Evolutionary conservation across 2,113 vertebrate species (phyloP).

Genomic region (Acanthochromis polyacanthus): DNA sequence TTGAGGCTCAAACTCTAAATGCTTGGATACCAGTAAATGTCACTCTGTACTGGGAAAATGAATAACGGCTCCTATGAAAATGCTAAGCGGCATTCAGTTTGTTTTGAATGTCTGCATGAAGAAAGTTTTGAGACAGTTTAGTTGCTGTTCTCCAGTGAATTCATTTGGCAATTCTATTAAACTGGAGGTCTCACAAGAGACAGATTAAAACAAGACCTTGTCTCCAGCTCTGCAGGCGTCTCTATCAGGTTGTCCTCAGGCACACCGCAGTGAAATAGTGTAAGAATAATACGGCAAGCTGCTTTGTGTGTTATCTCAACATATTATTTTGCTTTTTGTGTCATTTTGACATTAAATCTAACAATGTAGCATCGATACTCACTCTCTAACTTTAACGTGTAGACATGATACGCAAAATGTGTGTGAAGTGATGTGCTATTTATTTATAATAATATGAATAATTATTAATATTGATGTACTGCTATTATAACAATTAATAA

Average conservation of each 20-base stretch:
- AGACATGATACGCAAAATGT: no score
- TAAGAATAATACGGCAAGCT: no score
- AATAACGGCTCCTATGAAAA: conserved; percentile 10
- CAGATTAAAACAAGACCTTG: background rate
- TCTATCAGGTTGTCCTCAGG: background rate
- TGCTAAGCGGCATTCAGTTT: conserved; percentile 28
- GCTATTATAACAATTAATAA: no score
- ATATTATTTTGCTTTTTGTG: no score
- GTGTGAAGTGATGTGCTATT: no score
- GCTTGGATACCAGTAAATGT: conserved; percentile 14
- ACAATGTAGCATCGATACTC: no score
- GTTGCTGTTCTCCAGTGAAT: background rate
- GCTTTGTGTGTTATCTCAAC: no score
- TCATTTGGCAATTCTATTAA: conserved; percentile 20
- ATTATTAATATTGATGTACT: no score
- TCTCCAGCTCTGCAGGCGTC: background rate
- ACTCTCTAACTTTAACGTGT: no score
- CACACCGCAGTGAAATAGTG: no score
- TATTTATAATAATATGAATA: no score
- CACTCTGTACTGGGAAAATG: conserved; percentile 29
- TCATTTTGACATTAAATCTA: no score
- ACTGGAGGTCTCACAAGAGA: background rate
- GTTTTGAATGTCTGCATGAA: conserved; percentile 10
- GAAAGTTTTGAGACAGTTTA: conserved; percentile 10
- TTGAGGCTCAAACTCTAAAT: background rate